Conservation (phyloP, 2,888 invertebrate genomes). For the Malacosoma neustria region DNA sequence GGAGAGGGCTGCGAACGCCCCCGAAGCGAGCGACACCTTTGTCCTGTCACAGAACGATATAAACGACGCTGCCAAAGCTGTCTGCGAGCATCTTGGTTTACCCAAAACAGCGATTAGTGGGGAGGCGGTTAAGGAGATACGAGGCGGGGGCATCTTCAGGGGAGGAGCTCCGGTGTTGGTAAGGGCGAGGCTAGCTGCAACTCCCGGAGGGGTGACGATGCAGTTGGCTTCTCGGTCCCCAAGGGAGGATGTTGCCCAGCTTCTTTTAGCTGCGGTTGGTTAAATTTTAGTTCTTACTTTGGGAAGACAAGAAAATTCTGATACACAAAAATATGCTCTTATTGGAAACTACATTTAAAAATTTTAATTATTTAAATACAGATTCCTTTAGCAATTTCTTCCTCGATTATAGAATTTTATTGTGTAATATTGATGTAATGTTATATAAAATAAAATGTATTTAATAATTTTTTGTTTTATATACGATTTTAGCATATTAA, state of each 20-base stretch:
- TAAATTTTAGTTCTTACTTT: too few species aligned
- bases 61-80: conserved; percentile 48
- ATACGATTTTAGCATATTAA: too few species aligned
- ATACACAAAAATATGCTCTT: too few species aligned
- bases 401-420: too few species aligned
- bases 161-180: conserved; percentile 94
- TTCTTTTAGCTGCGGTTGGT: conserved; percentile 90
- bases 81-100: conserved; percentile 54
- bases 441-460: too few species aligned
- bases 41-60: conserved; percentile 79
- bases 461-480: too few species aligned
- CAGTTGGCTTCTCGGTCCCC: conserved; percentile 92
- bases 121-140: conserved; percentile 55
- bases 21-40: conserved; percentile 94
- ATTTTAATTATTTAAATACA: too few species aligned
- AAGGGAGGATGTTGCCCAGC: conserved; percentile 88
- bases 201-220: conserved; percentile 90
- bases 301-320: too few species aligned
- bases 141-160: conserved; percentile 85
- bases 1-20: conserved; percentile 80
- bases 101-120: conserved; percentile 45
- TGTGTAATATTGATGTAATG: too few species aligned
- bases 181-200: conserved; percentile 85
- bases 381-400: too few species aligned
- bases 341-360: too few species aligned